A percentile compares a stretch with the other conserved stretches of the same genome.
phyloP scores from a whole-genome alignment of 1,140 invertebrate species.

The Steinernema feltiae region DNA sequence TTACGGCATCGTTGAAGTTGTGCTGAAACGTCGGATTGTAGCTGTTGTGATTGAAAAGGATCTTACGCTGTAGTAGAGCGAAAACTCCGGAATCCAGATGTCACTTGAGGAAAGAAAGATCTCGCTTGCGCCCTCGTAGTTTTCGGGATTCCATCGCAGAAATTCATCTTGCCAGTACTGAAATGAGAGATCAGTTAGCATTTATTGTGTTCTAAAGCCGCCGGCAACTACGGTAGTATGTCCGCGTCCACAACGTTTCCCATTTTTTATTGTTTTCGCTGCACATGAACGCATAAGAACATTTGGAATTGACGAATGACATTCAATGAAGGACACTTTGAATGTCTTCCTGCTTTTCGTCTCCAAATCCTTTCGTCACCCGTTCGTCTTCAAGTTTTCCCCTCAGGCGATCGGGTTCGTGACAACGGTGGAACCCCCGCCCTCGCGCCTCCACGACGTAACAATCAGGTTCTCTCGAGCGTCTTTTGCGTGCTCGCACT shows the following conservation, averaged over 20 bases:
- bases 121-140: conserved; percentile 59
- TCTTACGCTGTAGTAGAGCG: conserved; percentile 54
- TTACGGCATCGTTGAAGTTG: conserved; percentile 57
- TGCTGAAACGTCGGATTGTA: conserved; percentile 24
- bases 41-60: conserved; percentile 22
- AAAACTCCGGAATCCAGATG: conserved; percentile 62
- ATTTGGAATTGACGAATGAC: neutral
- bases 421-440: neutral
- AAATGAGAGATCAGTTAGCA: conserved; percentile 26
- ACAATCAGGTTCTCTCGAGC: neutral
- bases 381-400: conserved; percentile 1
- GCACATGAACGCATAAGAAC: neutral
- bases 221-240: too few relatives aligned
- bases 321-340: neutral
- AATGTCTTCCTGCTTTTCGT: neutral
- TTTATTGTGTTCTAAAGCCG: too few relatives aligned
- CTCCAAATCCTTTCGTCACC: neutral
- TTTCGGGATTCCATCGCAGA: conserved; percentile 59
- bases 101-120: conserved; percentile 58
- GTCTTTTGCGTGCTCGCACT: too few relatives aligned
- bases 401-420: neutral
- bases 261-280: neutral
- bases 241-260: too few relatives aligned
- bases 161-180: conserved; percentile 61
- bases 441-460: neutral